Conservation (phyloP, 2,888 invertebrate genomes). For the Hybos culiciformis region DNA sequence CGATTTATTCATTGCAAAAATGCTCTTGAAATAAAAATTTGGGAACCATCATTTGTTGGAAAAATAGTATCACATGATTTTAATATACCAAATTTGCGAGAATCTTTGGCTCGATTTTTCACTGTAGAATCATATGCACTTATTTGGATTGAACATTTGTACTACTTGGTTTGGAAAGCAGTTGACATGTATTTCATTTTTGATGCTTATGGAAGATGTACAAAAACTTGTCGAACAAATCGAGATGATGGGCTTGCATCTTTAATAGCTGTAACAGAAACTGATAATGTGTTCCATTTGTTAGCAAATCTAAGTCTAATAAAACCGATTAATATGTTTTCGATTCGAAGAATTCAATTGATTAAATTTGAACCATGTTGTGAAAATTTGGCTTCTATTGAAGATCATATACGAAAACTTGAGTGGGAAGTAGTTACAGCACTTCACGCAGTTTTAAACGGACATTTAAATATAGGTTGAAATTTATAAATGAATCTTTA, state of each 20-base stretch:
- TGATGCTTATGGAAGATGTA: conserved; percentile 26
- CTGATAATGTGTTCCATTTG: conserved; percentile 25
- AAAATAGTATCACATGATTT: conserved; percentile 3
- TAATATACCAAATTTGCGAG: conserved; percentile 1
- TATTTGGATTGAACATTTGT: conserved; percentile 19
- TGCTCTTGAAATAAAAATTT: conserved; percentile 23
- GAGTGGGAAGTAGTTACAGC: conserved; percentile 25
- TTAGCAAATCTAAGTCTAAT: conserved; percentile 22
- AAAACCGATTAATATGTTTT: conserved; percentile 16
- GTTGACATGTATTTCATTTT: conserved; percentile 25
- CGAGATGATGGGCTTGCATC: conserved; percentile 20
- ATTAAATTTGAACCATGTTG: conserved; percentile 22
- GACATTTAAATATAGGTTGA: conserved; percentile 25
- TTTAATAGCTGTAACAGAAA: conserved; percentile 22
- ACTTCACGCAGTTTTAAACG: conserved; percentile 25
- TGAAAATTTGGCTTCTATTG: conserved; percentile 17
- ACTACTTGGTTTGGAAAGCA: conserved; percentile 28
- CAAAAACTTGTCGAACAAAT: conserved; percentile 17
- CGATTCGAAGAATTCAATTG: conserved; percentile 24
- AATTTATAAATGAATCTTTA: too few relatives aligned
- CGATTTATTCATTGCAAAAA: conserved; percentile 24
- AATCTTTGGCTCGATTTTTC: conserved; percentile 18
- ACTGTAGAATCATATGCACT: conserved; percentile 20
- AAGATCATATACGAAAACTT: conserved; percentile 16
- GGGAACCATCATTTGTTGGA: conserved; percentile 16